Conservation (phyloP, 2,888 invertebrate genomes). For the Ormyrus labotus region DNA sequence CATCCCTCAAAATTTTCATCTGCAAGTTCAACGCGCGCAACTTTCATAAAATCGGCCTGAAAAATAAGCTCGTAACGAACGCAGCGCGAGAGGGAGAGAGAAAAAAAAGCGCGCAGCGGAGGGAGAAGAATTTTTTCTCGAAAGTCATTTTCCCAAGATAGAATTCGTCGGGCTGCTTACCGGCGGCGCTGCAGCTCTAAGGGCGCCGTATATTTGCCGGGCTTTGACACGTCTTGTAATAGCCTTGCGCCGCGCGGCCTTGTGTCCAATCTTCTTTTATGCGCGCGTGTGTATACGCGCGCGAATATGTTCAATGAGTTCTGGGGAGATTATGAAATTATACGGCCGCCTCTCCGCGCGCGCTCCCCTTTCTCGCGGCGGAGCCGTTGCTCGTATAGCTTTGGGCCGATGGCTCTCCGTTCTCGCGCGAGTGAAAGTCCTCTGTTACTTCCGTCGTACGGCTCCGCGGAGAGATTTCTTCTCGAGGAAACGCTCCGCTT, state of each 20-base stretch:
- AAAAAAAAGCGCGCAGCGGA: no score
- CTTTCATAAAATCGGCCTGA: no score
- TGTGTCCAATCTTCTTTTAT: constrained; percentile 45
- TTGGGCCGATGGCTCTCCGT: constrained; percentile 1
- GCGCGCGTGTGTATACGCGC: neutral
- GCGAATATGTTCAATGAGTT: constrained; percentile 27
- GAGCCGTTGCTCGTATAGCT: neutral
- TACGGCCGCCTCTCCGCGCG: neutral
- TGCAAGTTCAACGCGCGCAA: no score
- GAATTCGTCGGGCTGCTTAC: constrained; percentile 9
- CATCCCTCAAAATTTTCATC: no score
- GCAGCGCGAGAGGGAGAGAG: no score
- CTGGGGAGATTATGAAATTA: constrained; percentile 42
- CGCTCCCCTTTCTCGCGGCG: no score
- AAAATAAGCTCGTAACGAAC: no score
- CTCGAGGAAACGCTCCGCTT: no score
- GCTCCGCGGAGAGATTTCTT: no score
- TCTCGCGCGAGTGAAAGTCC: neutral
- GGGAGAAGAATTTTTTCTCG: neutral
- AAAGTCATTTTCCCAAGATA: constrained; percentile 22
- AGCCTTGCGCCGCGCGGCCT: neutral
- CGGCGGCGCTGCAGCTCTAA: neutral
- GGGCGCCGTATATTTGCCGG: neutral
- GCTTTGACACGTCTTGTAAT: constrained; percentile 21
- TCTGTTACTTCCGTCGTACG: neutral